Percentiles rank a stretch among this genome's conserved stretches.
Evolutionary conservation across 2,113 vertebrate species (phyloP).

Genomic region (Nematolebias whitei): DNA sequence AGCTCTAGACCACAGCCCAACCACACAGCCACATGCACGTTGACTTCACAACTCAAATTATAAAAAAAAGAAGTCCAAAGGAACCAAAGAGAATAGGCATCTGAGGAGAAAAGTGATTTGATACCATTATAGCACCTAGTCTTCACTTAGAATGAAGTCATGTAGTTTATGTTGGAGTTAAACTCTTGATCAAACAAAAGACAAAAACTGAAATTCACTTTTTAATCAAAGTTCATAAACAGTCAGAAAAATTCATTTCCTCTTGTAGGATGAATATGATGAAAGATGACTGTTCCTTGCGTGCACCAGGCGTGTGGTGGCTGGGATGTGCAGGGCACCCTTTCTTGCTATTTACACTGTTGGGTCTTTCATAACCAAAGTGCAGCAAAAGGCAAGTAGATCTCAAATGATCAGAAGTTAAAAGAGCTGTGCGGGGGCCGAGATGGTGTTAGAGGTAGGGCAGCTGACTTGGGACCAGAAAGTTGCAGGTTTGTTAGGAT

Average conservation of each 20-base stretch:
- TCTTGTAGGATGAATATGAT: not conserved
- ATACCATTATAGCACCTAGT: not conserved
- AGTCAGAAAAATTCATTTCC: fast-evolving
- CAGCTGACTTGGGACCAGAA: no score
- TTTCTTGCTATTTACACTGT: conserved; percentile 60
- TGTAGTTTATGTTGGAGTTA: not conserved
- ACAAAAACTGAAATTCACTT: not conserved
- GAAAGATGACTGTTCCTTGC: conserved; percentile 2
- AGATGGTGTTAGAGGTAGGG: no score
- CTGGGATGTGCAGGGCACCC: conserved; percentile 79
- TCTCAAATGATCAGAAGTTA: not conserved
- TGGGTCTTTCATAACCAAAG: conserved; percentile 45
- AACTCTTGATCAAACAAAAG: not conserved
- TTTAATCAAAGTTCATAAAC: fast-evolving
- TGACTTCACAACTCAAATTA: conserved; percentile 22
- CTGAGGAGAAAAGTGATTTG: not conserved
- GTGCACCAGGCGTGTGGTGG: conserved; percentile 63
- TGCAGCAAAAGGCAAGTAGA: conserved; percentile 65
- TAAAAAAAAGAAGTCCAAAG: not conserved
- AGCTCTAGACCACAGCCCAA: conserved; percentile 83
- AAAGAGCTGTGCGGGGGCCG: no score
- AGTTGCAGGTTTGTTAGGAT: no score
- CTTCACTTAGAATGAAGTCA: not conserved
- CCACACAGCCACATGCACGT: conserved; percentile 65
- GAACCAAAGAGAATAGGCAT: not conserved